phyloP scores from a whole-genome alignment of 2,113 vertebrate genomes.

The Candoia aspera region DNA sequence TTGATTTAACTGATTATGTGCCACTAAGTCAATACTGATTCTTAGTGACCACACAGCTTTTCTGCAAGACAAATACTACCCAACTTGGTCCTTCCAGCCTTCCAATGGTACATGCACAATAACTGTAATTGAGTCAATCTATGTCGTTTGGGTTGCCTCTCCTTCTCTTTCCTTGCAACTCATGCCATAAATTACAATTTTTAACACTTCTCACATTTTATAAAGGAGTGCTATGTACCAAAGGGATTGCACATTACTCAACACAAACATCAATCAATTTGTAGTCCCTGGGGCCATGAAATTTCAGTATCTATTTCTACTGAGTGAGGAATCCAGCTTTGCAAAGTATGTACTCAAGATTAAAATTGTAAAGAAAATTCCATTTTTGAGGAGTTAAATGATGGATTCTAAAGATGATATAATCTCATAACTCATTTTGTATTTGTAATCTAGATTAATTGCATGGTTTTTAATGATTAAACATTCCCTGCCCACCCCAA shows the following conservation, averaged over 20 bases:
- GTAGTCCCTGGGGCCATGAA: not conserved
- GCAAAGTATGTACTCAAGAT: not conserved
- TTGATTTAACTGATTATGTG: not conserved
- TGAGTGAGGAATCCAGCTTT: not conserved
- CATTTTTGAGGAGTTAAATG: not conserved
- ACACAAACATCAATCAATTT: not conserved
- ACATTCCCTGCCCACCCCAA: not conserved
- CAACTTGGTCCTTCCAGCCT: not conserved
- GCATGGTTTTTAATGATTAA: not conserved
- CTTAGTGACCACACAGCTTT: not conserved
- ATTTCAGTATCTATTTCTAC: not conserved
- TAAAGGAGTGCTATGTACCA: not conserved
- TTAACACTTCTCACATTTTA: not conserved
- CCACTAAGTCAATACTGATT: not conserved
- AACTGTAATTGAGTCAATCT: not conserved
- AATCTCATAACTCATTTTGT: not conserved
- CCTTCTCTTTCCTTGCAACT: not conserved
- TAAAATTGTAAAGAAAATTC: not conserved
- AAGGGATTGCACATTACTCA: not conserved
- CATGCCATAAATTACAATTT: not conserved
- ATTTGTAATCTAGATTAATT: not conserved
- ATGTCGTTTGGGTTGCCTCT: not conserved
- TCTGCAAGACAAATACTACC: not conserved
- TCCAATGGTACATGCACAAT: not conserved
- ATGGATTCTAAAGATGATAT: not conserved